Percentiles rank a stretch among this genome's conserved stretches.
Evolutionary conservation across 2,888 invertebrate genomes (phyloP).

Genomic region (Stenichneumon culpator): DNA sequence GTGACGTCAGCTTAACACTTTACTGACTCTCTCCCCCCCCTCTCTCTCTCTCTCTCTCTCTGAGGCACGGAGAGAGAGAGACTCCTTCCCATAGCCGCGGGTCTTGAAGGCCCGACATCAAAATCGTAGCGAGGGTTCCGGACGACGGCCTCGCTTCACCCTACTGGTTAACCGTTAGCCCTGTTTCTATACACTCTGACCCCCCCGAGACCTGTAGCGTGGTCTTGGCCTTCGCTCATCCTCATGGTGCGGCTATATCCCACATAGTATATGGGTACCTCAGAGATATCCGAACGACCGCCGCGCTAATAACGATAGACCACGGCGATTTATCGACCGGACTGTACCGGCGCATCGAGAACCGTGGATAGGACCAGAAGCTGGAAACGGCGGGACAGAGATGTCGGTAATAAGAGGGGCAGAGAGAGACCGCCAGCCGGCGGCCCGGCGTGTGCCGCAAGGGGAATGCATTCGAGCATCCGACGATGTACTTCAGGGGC

Average conservation of each 20-base stretch:
- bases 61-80: slow-evolving; percentile 18
- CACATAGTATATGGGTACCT: slow-evolving; percentile 7
- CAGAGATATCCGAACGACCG: slow-evolving; percentile 37
- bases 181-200: slow-evolving; percentile 10
- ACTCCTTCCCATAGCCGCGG: slow-evolving; percentile 9
- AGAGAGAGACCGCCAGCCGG: slow-evolving; percentile 44
- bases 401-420: slow-evolving; percentile 23
- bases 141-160: slow-evolving; percentile 7
- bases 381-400: slow-evolving; percentile 49
- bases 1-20: slow-evolving; percentile 56
- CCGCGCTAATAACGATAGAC: slow-evolving; percentile 52
- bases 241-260: background rate
- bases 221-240: slow-evolving; percentile 45
- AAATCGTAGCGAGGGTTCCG: slow-evolving; percentile 6
- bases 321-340: slow-evolving; percentile 46
- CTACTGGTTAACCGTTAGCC: slow-evolving; percentile 18
- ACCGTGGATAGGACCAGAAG: slow-evolving; percentile 38
- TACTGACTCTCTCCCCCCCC: slow-evolving; percentile 6
- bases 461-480: slow-evolving; percentile 67
- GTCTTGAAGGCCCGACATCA: slow-evolving; percentile 19
- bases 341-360: slow-evolving; percentile 37
- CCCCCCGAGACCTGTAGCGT: slow-evolving; percentile 35
- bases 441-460: slow-evolving; percentile 71
- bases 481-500: slow-evolving; percentile 68
- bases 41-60: background rate